Conservation (phyloP, 2,888 invertebrate species). For the Blomia tropicalis region DNA sequence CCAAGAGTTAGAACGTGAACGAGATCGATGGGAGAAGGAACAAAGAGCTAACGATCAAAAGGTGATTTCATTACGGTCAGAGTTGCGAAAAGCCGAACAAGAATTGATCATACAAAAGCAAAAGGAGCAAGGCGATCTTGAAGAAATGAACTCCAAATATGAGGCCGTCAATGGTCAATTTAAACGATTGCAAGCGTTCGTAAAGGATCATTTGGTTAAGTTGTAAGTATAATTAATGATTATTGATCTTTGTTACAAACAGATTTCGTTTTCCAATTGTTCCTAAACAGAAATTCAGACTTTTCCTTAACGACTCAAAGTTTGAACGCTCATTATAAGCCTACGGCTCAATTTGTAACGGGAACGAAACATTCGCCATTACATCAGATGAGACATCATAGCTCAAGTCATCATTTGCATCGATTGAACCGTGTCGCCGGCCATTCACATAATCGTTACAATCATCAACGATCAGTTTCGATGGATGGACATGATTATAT, state of each 20-base stretch:
- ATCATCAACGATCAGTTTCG: conserved; percentile 12
- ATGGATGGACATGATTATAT: conserved; percentile 10
- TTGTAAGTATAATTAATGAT: too few relatives aligned
- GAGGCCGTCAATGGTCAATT: conserved; percentile 10
- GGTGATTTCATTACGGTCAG: background rate
- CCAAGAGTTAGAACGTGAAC: conserved; percentile 16
- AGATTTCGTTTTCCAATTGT: background rate
- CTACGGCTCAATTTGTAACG: too few relatives aligned
- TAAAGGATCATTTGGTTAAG: conserved; percentile 6
- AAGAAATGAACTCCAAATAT: conserved; percentile 10
- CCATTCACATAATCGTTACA: background rate
- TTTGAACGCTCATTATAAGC: background rate
- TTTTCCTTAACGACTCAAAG: conserved; percentile 1
- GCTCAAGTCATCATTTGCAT: background rate
- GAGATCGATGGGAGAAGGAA: background rate
- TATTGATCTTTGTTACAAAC: background rate
- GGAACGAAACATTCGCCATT: background rate
- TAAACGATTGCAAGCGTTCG: conserved; percentile 2
- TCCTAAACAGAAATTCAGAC: background rate
- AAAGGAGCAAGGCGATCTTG: conserved; percentile 16
- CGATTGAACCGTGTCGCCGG: background rate
- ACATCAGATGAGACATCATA: background rate
- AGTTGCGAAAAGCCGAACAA: conserved; percentile 20
- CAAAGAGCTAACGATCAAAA: conserved; percentile 13
- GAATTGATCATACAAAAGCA: conserved; percentile 13